A percentile compares a stretch with the other conserved stretches of the same genome.
Conservation (phyloP, 2,888 invertebrate species). For the Leptinotarsa rubiginosa region DNA sequence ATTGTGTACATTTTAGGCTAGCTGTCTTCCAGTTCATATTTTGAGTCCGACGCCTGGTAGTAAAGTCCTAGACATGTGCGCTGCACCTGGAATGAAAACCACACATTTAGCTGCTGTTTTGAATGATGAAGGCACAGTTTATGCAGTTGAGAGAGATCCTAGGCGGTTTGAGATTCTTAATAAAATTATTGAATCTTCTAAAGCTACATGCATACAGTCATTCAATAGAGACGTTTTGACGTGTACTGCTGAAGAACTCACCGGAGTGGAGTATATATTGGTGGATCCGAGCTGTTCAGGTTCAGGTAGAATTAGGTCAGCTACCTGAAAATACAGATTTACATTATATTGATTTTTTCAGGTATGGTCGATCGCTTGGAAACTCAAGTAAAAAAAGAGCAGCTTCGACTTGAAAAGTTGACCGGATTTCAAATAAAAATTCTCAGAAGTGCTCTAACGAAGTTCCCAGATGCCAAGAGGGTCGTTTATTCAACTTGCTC, state of each 20-base stretch:
- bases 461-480: constrained; percentile 84
- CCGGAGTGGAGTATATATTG: constrained; percentile 87
- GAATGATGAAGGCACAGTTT: constrained; percentile 81
- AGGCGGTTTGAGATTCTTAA: constrained; percentile 76
- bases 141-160: constrained; percentile 83
- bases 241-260: constrained; percentile 72
- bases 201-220: constrained; percentile 76
- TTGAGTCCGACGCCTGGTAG: constrained; percentile 81
- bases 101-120: constrained; percentile 88
- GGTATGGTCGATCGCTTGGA: constrained; percentile 73
- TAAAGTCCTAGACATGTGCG: constrained; percentile 91
- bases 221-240: constrained; percentile 80
- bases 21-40: constrained; percentile 86
- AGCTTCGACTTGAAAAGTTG: constrained; percentile 73
- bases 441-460: constrained; percentile 84
- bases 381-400: constrained; percentile 52
- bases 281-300: constrained; percentile 98
- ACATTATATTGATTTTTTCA: constrained; percentile 48
- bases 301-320: constrained; percentile 75
- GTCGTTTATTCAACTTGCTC: constrained; percentile 98
- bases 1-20: constrained; percentile 77
- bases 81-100: constrained; percentile 98
- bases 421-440: constrained; percentile 86
- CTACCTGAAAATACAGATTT: neutral
- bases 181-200: constrained; percentile 73